Evolutionary conservation across 1,140 invertebrate genomes (phyloP).

Genomic region (Nephila pilipes): DNA sequence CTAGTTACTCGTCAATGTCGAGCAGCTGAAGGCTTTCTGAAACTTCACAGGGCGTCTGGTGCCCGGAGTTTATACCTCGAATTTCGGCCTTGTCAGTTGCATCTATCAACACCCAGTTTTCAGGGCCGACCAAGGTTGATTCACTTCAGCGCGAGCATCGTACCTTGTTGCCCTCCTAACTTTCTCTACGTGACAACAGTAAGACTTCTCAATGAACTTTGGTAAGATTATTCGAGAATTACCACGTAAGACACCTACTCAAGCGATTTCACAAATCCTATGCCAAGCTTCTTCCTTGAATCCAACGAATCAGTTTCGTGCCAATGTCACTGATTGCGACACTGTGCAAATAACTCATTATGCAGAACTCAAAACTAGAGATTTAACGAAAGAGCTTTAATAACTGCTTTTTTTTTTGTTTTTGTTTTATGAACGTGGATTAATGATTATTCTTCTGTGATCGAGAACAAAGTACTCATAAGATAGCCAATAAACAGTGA

Average conservation of each 20-base stretch:
- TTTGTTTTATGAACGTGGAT: no score
- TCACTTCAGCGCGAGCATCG: not conserved
- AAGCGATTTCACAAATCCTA: not conserved
- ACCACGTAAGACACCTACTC: not conserved
- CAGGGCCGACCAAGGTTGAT: conserved; percentile 17
- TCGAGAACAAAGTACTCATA: no score
- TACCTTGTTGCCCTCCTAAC: conserved; percentile 32
- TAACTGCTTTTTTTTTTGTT: no score
- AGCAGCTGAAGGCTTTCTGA: not conserved
- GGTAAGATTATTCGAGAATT: not conserved
- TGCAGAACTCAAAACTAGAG: no score
- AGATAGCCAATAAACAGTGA: no score
- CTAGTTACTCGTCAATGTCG: not conserved
- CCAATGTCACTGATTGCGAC: not conserved
- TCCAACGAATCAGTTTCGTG: not conserved
- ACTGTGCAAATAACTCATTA: no score
- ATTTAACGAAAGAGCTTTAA: no score
- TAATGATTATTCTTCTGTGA: no score
- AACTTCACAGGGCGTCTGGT: conserved; percentile 16
- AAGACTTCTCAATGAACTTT: not conserved
- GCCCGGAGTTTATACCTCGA: not conserved
- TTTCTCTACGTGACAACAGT: not conserved
- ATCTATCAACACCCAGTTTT: conserved; percentile 20
- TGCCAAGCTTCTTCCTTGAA: not conserved
- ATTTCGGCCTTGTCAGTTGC: conserved; percentile 3